Percentiles rank a stretch among this genome's conserved stretches.
These are phyloP conservation scores for Hemicrepidius hirtus DNA, from an alignment of 2,888 invertebrate species.

Conservation along the genomic window DNA sequence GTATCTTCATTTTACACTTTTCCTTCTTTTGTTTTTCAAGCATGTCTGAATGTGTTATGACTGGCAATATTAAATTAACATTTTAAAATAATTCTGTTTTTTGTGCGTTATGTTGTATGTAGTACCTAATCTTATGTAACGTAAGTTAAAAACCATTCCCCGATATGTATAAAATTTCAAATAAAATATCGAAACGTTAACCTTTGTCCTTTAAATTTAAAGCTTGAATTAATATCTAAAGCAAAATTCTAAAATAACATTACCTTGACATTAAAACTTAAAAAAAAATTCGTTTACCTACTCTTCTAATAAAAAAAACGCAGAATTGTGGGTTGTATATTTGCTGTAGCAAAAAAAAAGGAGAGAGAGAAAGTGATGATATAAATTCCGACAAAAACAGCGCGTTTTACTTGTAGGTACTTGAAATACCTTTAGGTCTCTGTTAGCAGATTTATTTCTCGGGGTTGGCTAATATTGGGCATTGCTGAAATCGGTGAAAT, in stretches of 20 bases:
- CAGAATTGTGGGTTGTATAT: neutral
- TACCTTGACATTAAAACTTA: neutral
- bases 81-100: too few species aligned
- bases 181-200: too few species aligned
- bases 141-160: too few species aligned
- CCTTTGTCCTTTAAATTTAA: too few species aligned
- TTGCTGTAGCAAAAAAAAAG: neutral
- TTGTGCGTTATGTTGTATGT: too few species aligned
- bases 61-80: too few species aligned
- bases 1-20: too few species aligned
- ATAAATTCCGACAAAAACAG: constrained; percentile 10
- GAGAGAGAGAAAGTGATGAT: neutral
- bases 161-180: too few species aligned
- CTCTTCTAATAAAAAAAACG: neutral
- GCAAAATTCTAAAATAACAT: neutral
- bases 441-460: constrained; percentile 1
- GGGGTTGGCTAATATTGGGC: neutral
- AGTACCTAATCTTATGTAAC: too few species aligned
- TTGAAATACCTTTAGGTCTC: constrained; percentile 10
- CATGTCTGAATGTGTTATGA: too few species aligned
- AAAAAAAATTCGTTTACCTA: neutral
- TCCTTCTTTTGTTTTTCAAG: too few species aligned
- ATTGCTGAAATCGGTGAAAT: constrained; percentile 13
- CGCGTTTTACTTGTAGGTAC: constrained; percentile 11
- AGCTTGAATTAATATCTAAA: neutral